Conservation (phyloP, 2,113 vertebrate species). For the Eptatretus burgeri region DNA sequence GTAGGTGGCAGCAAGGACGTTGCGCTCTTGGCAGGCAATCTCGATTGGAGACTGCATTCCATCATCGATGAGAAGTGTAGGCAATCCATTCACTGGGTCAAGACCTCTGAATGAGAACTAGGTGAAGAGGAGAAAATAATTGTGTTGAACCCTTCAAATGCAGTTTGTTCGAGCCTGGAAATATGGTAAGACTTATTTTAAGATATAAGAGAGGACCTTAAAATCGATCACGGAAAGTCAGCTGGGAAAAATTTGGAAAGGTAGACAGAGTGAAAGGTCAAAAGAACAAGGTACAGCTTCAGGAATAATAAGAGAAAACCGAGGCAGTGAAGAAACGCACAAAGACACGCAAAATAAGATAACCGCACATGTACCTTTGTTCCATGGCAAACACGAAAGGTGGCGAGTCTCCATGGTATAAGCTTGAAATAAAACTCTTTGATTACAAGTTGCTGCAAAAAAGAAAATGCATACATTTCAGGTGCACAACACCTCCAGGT, state of each 20-base stretch:
- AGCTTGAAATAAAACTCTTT: constrained; percentile 98
- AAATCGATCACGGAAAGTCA: no score
- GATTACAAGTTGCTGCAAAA: constrained; percentile 76
- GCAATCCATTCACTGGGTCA: constrained; percentile 66
- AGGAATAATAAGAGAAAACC: no score
- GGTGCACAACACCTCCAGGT: no score
- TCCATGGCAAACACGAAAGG: constrained; percentile 84
- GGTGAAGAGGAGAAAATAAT: constrained; percentile 14
- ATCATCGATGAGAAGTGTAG: constrained; percentile 81
- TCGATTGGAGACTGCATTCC: constrained; percentile 90
- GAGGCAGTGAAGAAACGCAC: no score
- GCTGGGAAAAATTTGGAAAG: no score
- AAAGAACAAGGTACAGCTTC: no score
- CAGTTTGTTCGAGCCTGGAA: no score
- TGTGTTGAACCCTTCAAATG: background rate
- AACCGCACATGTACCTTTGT: constrained; percentile 41
- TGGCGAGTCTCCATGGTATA: constrained; percentile 92
- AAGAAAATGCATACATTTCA: background rate
- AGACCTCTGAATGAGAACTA: constrained; percentile 82
- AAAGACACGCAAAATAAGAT: no score
- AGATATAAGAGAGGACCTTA: no score
- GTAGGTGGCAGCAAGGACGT: constrained; percentile 93
- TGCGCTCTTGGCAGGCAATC: constrained; percentile 88
- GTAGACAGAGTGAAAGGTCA: no score
- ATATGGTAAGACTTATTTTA: no score